Base-by-base conservation (phyloP, 2,113 vertebrate species). In the Neomonachus schauinslandi region DNA sequence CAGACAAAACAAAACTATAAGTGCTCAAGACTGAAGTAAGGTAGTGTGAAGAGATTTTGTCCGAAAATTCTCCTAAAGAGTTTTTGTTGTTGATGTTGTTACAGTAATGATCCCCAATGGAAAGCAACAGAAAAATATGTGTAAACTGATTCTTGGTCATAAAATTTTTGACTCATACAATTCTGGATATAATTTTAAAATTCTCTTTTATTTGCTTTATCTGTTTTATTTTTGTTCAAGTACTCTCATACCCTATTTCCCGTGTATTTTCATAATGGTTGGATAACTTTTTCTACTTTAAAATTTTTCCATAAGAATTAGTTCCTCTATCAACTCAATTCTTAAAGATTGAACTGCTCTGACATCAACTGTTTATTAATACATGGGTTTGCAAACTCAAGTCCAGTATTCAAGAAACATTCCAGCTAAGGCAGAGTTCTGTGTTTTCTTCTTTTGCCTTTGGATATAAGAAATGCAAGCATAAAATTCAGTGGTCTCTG, bases 161-260 rank as follows among this genome's bases (percentile, higher is more conserved):
- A 84, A 51, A 9, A 72, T 61, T 77, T 91, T 89, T 89, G 21
- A 69, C 24, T 95, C n/a, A 24, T 8, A 26, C 2, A 33, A 55
- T 49, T 91, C 11, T 10, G 46, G 71, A 46, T 24, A 33, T 9
- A 63, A 59, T 71, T 92, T 80, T 87, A 15, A 63, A 67, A 51
- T 83, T 74, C n/a, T 87, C 8, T 24, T 92, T 80, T 42, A 57
- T 84, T 76, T 93, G 36, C 11, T 91, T 76, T 85, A 87, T 22
- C 49, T 39, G 36, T 59, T 96, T 93, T 57, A 51, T 49, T 94
- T 77, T 94, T 91, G 33, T 91, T 87, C 8, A 49, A 89, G 19
- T 33, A 65, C 2, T 74, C 18, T 76, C 18, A 21, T 89, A 72
- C 33, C 67, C 10, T n/a, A 36, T 42, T 85, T 61, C 84, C 28